Conservation (phyloP, 2,888 invertebrate species). For the Tenthredo scrophulariae region DNA sequence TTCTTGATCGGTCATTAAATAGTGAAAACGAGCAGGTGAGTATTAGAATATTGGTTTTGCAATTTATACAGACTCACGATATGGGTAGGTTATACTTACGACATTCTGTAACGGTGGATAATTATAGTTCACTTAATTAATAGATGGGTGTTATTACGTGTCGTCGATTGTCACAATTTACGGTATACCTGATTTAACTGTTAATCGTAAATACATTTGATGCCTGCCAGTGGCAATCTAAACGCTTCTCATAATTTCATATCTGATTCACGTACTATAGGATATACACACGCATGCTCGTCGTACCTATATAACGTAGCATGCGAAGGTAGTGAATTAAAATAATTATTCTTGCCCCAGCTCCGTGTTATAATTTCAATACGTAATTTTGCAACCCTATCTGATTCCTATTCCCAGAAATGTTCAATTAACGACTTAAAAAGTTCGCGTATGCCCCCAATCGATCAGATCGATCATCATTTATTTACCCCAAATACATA, state of each 20-base stretch:
- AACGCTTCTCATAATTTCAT: conserved; percentile 42
- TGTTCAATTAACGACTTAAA: neutral
- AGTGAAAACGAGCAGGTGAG: neutral
- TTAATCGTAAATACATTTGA: conserved; percentile 1
- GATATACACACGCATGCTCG: conserved; percentile 12
- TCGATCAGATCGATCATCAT: neutral
- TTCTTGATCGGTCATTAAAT: neutral
- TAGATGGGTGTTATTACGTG: neutral
- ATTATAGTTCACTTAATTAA: conserved; percentile 3
- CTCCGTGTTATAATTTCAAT: conserved; percentile 43
- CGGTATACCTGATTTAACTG: neutral
- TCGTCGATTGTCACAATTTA: conserved; percentile 33
- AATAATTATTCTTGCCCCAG: conserved; percentile 36
- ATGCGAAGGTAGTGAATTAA: conserved; percentile 45
- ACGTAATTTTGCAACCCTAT: conserved; percentile 30
- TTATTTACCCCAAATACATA: neutral
- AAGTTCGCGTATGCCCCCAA: neutral
- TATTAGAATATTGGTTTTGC: neutral
- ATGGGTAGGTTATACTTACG: neutral
- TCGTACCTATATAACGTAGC: neutral
- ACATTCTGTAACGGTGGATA: neutral
- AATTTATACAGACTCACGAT: neutral
- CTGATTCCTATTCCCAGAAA: conserved; percentile 27
- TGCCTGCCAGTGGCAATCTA: neutral
- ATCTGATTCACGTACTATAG: conserved; percentile 40